phyloP scores from a whole-genome alignment of 2,888 invertebrate genomes.

The Junonia oenone region DNA sequence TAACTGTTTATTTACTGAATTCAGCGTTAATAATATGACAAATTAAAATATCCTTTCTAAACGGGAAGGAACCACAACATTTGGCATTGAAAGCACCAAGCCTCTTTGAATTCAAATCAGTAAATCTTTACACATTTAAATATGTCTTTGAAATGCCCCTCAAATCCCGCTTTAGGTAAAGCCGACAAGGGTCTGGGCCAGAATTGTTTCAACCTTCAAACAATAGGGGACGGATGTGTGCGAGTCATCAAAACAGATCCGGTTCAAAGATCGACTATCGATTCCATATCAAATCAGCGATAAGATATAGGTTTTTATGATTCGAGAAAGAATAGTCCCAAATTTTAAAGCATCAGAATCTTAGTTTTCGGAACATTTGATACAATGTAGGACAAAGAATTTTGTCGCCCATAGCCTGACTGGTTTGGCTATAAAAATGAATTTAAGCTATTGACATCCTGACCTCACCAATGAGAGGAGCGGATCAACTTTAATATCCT shows the following conservation, averaged over 20 bases:
- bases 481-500: no score
- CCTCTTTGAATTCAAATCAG: neutral
- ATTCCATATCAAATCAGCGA: neutral
- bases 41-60: neutral
- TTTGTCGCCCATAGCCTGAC: neutral
- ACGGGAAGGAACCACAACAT: neutral
- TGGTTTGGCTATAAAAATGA: no score
- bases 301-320: neutral
- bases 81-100: neutral
- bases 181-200: neutral
- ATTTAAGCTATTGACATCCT: no score
- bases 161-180: no score
- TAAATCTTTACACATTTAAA: neutral
- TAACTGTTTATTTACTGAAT: no score
- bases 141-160: neutral
- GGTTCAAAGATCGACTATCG: slow-evolving; percentile 7
- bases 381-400: neutral
- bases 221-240: neutral
- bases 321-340: neutral
- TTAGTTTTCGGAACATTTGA: neutral
- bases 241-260: slow-evolving; percentile 1
- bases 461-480: no score
- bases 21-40: no score
- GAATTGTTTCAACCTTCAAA: neutral
- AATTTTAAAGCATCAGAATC: neutral